A percentile compares a stretch with the other conserved stretches of the same genome.
These are phyloP conservation scores for Tetragonula carbonaria DNA, from an alignment of 2,888 invertebrate genomes.

Conservation along the genomic window DNA sequence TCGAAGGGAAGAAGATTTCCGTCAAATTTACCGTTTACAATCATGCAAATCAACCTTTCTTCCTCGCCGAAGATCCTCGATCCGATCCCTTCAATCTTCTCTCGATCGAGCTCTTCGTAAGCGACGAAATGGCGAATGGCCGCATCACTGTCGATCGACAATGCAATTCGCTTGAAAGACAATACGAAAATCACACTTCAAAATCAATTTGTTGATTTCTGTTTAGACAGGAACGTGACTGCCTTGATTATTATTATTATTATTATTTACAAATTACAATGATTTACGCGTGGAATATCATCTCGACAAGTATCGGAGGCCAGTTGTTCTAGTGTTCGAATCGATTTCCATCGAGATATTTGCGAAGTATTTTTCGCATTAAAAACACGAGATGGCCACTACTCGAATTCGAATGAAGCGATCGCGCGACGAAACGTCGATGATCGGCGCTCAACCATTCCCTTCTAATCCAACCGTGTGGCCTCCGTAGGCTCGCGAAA, in stretches of 20 bases:
- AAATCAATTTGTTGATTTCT: no score
- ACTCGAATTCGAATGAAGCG: conserved; percentile 8
- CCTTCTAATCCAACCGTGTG: background rate
- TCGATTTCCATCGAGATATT: no score
- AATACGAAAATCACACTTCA: no score
- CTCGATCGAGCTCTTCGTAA: background rate
- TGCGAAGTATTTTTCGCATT: background rate
- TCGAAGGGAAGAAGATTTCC: background rate
- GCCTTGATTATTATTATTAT: no score
- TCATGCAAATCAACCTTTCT: background rate
- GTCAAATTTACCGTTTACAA: background rate
- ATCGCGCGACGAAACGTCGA: background rate
- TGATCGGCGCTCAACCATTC: background rate
- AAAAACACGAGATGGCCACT: conserved; percentile 7
- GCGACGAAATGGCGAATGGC: no score
- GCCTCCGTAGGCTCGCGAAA: background rate
- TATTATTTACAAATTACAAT: no score
- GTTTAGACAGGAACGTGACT: no score
- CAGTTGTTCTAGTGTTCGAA: no score
- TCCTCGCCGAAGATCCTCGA: background rate
- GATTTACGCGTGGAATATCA: no score
- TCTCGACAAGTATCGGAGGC: no score
- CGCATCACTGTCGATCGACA: no score
- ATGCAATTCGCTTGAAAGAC: no score
- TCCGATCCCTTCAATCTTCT: background rate